Evolutionary conservation across 2,113 vertebrate genomes (phyloP), one percentile per base, ranked within the genome.

Genomic region (Petroica traversi): DNA sequence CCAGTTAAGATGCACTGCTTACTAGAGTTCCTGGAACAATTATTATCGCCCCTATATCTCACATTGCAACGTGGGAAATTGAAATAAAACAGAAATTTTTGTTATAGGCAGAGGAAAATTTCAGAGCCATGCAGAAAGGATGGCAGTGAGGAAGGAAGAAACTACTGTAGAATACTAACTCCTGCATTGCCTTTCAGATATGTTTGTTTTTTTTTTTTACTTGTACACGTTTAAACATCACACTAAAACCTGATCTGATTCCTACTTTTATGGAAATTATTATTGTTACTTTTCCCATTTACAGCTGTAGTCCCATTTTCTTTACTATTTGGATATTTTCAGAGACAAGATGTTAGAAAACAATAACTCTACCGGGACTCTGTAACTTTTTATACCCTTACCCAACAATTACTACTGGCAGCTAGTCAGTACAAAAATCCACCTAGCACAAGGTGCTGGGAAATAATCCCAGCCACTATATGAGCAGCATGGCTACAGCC

Each of bases 341-440:
- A 59, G 41, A 79, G 41, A 51, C 40, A 64, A 17, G 41, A 46
- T 66, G 19, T 73, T 93, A 85, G 59, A 82, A 88, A 83, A 49
- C 34, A 73, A 8, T 71, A 80, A 82, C 46, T 81, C 61, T 77
- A 22, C 41, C 1, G 5, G 52, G 74, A 82, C 38, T 33, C 36
- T 49, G 64, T 29, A 93, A 95, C 79, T 94, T 85, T 66, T 82
- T 63, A 61, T 82, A 61, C 17, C 9, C 2, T 51, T 72, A 57
- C n/a, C 0, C 2, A 72, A 76, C 89, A 90, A 86, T 74, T 86
- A 59, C 31, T 79, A 54, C 67, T 74, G 88, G 72, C 81, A 93
- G 71, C 29, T 40, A 91, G 61, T 85, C 89, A 58, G 87, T 49
- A 75, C 43, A 91, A 86, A 95, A 91, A 95, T 51, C 62, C 62